Percentiles rank a stretch among this genome's conserved stretches.
These are phyloP conservation scores for Nyctibius bracteatus DNA, from an alignment of 2,113 vertebrate species.

Conservation along the genomic window DNA sequence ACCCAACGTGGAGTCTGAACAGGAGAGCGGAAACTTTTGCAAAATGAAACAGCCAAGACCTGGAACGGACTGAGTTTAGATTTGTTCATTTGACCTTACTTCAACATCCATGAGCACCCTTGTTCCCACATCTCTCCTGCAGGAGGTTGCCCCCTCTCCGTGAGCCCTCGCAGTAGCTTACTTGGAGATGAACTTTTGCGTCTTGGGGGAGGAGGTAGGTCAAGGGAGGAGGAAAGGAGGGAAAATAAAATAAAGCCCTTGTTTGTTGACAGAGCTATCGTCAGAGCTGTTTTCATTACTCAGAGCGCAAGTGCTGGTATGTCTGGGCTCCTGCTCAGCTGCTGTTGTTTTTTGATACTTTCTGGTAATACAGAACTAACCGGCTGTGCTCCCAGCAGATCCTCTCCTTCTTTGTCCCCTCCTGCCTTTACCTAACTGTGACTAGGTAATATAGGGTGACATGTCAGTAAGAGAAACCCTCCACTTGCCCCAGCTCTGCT, in stretches of 20 bases:
- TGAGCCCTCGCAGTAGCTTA: not conserved
- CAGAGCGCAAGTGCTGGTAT: not conserved
- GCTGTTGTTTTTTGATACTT: not conserved
- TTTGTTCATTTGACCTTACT: not conserved
- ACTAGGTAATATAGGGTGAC: not conserved
- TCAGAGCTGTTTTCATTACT: not conserved
- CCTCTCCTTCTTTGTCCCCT: not conserved
- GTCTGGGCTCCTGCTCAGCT: not conserved
- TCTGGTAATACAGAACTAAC: not conserved
- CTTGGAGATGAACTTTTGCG: not conserved
- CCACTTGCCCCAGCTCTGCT: not conserved
- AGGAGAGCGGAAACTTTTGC: not conserved
- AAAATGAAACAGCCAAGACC: not conserved
- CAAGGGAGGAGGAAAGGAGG: not conserved
- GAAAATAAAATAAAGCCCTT: not conserved
- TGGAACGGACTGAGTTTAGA: not conserved
- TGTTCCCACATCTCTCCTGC: rapidly evolving
- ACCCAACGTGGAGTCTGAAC: not conserved
- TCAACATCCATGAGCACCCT: not conserved
- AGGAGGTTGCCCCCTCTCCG: not conserved
- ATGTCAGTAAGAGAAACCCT: not conserved
- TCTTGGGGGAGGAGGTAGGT: not conserved
- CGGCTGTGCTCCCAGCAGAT: not conserved
- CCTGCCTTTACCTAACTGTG: not conserved
- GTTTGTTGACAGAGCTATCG: not conserved